Evolutionary conservation across 2,113 vertebrate genomes (phyloP), one percentile per base, ranked within the genome.

Genomic region (Xiphophorus couchianus): DNA sequence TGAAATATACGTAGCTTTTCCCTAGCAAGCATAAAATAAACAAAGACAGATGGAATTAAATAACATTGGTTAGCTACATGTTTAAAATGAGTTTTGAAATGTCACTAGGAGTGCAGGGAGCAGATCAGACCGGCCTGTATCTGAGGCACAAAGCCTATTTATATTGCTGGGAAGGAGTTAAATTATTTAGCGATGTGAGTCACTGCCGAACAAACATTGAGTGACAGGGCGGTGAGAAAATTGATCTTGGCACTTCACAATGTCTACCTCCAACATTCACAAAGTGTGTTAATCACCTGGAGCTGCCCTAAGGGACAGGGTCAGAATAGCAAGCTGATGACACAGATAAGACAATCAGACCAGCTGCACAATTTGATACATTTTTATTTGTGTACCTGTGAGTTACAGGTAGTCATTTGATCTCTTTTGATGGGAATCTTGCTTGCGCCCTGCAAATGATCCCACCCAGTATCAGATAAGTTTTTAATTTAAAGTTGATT

Each of bases 241-340:
- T 64, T 39, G 66, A 75, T 30, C 30, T 39, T 31, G 76, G 73
- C 68, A 69, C 30, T 30, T 48, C 33, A 71, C 48, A 60, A 69
- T 76, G 68, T 66, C 37, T 73, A 66, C 30, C 35, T 82, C 66
- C 3, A 70, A 73, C 54, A 75, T 74, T 83, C 72, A 85, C 64
- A 77, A 71, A 69, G 74, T 42, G 69, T 73, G 72, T 90, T 84
- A 88, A 89, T 88, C 72, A 84, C 27, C 67, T 3, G 11, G 22
- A 58, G 39, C 66, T 42, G 14, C 75, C 79, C 39, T 0, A 22
- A 61, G 42, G 76, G 66, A 63, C n/a, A 71, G 71, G 65, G 76
- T 77, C 62, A 37, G 30, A 83, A 60, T 17, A 64, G 68, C 27
- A 31, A 58, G 10, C 37, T 58, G 66, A 68, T 82, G 44, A 71